Evolutionary conservation across 2,888 invertebrate genomes (phyloP).

Genomic region (Xanthorhoe designata): DNA sequence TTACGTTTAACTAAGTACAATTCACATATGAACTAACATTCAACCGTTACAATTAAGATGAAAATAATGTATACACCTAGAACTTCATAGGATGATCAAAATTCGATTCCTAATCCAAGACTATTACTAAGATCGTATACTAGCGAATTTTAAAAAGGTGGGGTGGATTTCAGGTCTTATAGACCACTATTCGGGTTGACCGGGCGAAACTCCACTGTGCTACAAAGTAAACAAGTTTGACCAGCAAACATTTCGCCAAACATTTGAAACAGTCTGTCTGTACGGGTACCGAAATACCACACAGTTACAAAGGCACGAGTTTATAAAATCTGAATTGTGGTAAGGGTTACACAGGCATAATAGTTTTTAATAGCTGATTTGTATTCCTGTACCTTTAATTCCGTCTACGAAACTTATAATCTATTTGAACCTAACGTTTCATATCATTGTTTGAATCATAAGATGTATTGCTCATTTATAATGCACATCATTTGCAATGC

Average conservation of each 20-base stretch:
- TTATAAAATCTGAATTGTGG: background rate
- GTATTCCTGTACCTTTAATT: too few species aligned
- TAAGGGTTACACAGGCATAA: background rate
- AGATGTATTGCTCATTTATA: too few species aligned
- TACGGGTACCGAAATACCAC: background rate
- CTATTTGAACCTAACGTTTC: too few species aligned
- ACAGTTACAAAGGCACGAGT: background rate
- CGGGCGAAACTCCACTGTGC: background rate
- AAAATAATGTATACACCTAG: slow-evolving; percentile 7
- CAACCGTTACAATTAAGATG: slow-evolving; percentile 10
- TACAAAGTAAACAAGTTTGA: background rate
- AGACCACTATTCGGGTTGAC: slow-evolving; percentile 6
- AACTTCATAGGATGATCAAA: slow-evolving; percentile 6
- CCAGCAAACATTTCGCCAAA: background rate
- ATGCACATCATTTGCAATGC: too few species aligned
- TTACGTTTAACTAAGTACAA: slow-evolving; percentile 17
- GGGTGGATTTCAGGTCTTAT: slow-evolving; percentile 3
- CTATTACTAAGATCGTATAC: slow-evolving; percentile 16
- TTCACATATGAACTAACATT: slow-evolving; percentile 16
- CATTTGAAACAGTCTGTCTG: too few species aligned
- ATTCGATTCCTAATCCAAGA: slow-evolving; percentile 3
- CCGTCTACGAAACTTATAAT: too few species aligned
- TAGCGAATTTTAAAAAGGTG: slow-evolving; percentile 16
- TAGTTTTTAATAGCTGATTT: background rate
- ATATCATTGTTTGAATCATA: too few species aligned